Conservation (phyloP, 2,888 invertebrate genomes). For the Stenodera caucasica region DNA sequence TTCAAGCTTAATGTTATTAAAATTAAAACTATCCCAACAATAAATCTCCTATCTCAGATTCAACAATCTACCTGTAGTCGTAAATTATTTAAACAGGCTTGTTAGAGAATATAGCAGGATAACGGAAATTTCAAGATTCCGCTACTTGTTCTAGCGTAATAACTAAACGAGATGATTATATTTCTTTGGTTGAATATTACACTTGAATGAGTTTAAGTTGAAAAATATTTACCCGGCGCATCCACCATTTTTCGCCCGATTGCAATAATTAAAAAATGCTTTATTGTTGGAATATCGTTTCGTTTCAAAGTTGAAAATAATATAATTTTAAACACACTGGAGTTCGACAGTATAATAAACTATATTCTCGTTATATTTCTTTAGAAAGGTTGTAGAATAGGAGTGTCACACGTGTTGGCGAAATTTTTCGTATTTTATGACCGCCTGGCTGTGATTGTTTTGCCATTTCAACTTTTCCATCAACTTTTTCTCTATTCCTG, state of each 20-base stretch:
- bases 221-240: neutral
- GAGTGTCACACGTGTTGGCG: constrained; percentile 44
- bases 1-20: constrained; percentile 4
- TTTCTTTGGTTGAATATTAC: neutral
- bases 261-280: neutral
- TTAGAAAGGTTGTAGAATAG: neutral
- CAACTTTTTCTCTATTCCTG: constrained; percentile 10
- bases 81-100: constrained; percentile 5
- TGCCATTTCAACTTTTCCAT: constrained; percentile 44
- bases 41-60: constrained; percentile 4
- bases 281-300: neutral
- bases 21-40: constrained; percentile 4
- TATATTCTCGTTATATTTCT: constrained; percentile 34
- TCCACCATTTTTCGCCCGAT: neutral
- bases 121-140: neutral
- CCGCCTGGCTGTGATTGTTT: constrained; percentile 50
- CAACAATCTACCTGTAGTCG: constrained; percentile 1
- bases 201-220: neutral
- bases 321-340: constrained; percentile 23
- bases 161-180: neutral
- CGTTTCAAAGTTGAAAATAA: neutral
- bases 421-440: constrained; percentile 50
- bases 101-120: neutral
- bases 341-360: constrained; percentile 30
- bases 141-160: no score